Evolutionary conservation across 1,140 invertebrate species (phyloP).

Genomic region (Apolygus lucorum): DNA sequence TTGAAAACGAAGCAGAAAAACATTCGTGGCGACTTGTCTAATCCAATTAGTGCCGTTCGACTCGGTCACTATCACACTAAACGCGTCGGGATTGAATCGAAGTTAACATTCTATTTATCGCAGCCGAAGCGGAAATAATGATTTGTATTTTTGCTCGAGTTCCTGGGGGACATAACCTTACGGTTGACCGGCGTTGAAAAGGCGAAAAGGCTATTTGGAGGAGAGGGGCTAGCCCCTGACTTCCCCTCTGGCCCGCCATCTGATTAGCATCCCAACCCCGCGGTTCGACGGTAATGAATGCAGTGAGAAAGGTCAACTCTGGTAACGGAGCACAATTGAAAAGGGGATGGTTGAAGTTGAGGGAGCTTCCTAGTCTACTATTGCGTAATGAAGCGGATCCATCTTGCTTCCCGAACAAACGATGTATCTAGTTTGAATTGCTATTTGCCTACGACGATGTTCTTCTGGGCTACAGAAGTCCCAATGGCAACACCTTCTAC

Average conservation of each 20-base stretch:
- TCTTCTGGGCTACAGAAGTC: too few species aligned
- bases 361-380: too few species aligned
- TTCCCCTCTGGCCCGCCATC: neutral
- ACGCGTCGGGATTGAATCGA: neutral
- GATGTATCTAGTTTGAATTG: too few species aligned
- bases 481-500: too few species aligned
- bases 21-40: neutral
- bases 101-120: neutral
- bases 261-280: neutral
- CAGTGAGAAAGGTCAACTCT: slow-evolving; percentile 17
- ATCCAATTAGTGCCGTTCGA: neutral
- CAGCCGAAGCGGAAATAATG: neutral
- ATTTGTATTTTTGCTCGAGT: neutral
- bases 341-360: too few species aligned
- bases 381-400: too few species aligned
- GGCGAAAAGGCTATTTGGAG: neutral
- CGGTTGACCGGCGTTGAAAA: neutral
- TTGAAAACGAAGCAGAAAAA: too few species aligned
- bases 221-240: neutral
- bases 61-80: neutral
- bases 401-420: too few species aligned
- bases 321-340: neutral
- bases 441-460: too few species aligned
- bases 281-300: slow-evolving; percentile 11
- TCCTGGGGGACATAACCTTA: neutral